Conservation (phyloP, 2,113 vertebrate species). For the Anoplopoma fimbria region DNA sequence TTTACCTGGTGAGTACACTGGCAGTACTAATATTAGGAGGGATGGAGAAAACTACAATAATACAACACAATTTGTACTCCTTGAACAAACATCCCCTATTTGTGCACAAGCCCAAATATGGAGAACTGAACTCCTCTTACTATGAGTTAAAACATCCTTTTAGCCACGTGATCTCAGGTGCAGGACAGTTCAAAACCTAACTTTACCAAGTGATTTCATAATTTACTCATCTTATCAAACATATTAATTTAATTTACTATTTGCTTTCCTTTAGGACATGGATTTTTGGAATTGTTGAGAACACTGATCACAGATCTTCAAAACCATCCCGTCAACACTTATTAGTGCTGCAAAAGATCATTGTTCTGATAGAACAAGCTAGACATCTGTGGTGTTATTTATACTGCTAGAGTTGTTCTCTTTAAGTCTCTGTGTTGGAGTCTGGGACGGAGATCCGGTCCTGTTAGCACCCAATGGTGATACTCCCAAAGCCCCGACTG, state of each 20-base stretch:
- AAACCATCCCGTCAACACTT: neutral
- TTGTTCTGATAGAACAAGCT: neutral
- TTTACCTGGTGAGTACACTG: neutral
- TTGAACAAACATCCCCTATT: neutral
- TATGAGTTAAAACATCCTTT: neutral
- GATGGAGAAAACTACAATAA: neutral
- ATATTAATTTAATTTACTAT: too few species aligned
- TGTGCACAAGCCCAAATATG: neutral
- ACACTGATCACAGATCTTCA: neutral
- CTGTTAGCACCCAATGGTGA: too few species aligned
- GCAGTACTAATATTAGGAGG: neutral
- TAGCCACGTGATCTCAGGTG: neutral
- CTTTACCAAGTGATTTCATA: neutral
- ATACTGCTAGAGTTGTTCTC: neutral
- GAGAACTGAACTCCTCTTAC: neutral
- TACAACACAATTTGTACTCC: too few species aligned
- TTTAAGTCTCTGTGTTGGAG: neutral
- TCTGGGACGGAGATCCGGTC: neutral
- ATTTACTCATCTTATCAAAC: too few species aligned
- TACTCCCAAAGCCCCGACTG: slow-evolving; percentile 1
- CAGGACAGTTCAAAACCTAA: neutral
- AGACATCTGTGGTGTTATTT: neutral
- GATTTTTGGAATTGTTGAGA: neutral
- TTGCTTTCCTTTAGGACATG: neutral
- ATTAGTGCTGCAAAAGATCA: neutral